These are phyloP conservation scores for Drosophila siamana DNA, from an alignment of 2,888 invertebrate species.

Conservation along the genomic window DNA sequence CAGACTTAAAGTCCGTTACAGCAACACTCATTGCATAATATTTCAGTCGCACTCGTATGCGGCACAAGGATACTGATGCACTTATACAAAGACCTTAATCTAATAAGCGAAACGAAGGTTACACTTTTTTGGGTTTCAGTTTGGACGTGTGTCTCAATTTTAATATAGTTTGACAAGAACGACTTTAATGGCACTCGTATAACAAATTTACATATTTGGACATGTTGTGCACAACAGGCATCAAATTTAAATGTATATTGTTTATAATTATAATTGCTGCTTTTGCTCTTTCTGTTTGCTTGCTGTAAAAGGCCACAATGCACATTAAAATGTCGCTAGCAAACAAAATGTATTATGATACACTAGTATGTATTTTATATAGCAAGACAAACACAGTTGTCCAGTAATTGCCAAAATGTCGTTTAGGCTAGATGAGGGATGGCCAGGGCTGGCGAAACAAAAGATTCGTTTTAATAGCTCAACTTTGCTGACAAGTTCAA, in stretches of 20 bases:
- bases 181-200: slow-evolving; percentile 59
- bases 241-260: slow-evolving; percentile 66
- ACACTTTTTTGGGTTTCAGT: slow-evolving; percentile 25
- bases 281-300: slow-evolving; percentile 36
- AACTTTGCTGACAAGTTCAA: slow-evolving; percentile 58
- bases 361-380: slow-evolving; percentile 4
- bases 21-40: slow-evolving; percentile 13
- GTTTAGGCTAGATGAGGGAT: slow-evolving; percentile 27
- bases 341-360: slow-evolving; percentile 13
- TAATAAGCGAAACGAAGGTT: slow-evolving; percentile 72
- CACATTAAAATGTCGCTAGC: slow-evolving; percentile 66
- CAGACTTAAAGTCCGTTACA: slow-evolving; percentile 28
- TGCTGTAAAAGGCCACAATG: slow-evolving; percentile 68
- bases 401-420: slow-evolving; percentile 17
- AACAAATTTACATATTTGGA: slow-evolving; percentile 57
- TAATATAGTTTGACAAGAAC: slow-evolving; percentile 61
- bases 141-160: slow-evolving; percentile 1
- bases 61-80: slow-evolving; percentile 70
- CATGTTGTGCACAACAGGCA: slow-evolving; percentile 55
- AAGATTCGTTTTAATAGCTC: slow-evolving; percentile 31
- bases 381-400: slow-evolving; percentile 18
- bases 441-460: slow-evolving; percentile 13
- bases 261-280: slow-evolving; percentile 75
- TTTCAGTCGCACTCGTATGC: slow-evolving; percentile 1
- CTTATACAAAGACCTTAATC: slow-evolving; percentile 72